Base-by-base conservation (phyloP, 2,797 vertebrate species). In the Urosaurus nigricauda region DNA sequence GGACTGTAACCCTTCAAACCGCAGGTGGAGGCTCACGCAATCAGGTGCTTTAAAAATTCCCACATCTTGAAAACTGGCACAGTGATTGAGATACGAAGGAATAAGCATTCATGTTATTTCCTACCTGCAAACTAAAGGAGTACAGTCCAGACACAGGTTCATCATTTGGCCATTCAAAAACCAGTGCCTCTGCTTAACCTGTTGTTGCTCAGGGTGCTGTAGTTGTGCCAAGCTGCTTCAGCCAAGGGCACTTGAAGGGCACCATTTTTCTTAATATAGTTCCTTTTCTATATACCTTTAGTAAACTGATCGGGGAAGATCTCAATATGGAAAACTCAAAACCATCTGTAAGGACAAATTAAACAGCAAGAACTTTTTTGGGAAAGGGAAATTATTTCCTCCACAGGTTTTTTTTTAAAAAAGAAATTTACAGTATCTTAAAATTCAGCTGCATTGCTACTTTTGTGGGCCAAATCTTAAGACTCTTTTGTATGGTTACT, bases 181-280 rank as follows among this genome's bases (percentile, higher is more conserved):
- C 40, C 16, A 70, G 88, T 89, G 79, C 58, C 84, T 89, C 84
- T 79, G 24, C 88, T 93, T 93, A 92, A 93, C 29, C 32, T 92
- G 13, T 86, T 84, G 87, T 88, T 79, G 94, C 93, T 94, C 92
- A 95, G 93, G 94, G 93, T 94, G 85, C 92, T 87, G 71, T 65
- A 79, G 26, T 29, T 89, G 85, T 85, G 80, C 35, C 19, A 84
- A 13, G 60, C n/a, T 40, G 47, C 9, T 71, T 56, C 29, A n/a
- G 32, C 60, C 43, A 86, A 78, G 40, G 63, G 74, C 81, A 51
- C 24, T 53, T 19, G 56, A 82, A 74, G 70, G 60, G 53, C 7
- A 51, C 70, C 2, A 7, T 65, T 83, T 37, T 26, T 8, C 29
- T 73, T 29, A 51, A 35, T 16, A 35, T 40, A 26, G 29, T 63